Base-by-base conservation (phyloP, 1,140 invertebrate genomes). In the Coenobita brevimanus region DNA sequence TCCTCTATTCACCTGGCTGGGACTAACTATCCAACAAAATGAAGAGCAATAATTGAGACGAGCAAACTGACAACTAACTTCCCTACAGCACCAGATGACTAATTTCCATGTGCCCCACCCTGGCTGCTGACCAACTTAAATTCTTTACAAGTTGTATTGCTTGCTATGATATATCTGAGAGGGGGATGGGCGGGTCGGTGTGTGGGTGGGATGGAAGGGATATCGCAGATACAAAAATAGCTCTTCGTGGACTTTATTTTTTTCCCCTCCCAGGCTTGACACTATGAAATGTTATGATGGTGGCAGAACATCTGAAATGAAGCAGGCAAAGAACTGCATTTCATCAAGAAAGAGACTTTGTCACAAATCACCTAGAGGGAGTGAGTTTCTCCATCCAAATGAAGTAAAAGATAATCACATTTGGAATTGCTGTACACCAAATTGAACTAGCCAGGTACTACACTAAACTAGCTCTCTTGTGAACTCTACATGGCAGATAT, bases 191-290 rank as follows among this genome's bases (percentile, higher is more conserved):
- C 33, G 67, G 67, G 41, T 71, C 67, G 36, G 67, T 71, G 78
- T 54, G 57, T n/a, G n/a, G n/a, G n/a, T n/a, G n/a, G n/a, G n/a
- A n/a, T n/a, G n/a, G n/a, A n/a, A n/a, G n/a, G n/a, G n/a, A n/a
- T n/a, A 41, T 46, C n/a, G 54, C 27, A 36, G 78, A 81, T 81
- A 81, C 60, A 81, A 81, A 80, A 81, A 81, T 81, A 81, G 78
- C 78, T 81, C 60, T 81, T 62, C 30, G 57, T 81, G 57, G 57
- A 81, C 60, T 64, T 81, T 41, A 17, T 81, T 81, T 71, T 71
- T n/a, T n/a, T n/a, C n/a, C n/a, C n/a, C n/a, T 38, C 38, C 78
- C 78, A 81, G 78, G 78, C 78, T 81, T 60, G 67, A 81, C 46
- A 36, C 78, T 30, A 71, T 71, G 41, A 38, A 38, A 71, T 38